phyloP scores from a whole-genome alignment of 2,797 vertebrate genomes.

The Halcyon chelicuti region DNA sequence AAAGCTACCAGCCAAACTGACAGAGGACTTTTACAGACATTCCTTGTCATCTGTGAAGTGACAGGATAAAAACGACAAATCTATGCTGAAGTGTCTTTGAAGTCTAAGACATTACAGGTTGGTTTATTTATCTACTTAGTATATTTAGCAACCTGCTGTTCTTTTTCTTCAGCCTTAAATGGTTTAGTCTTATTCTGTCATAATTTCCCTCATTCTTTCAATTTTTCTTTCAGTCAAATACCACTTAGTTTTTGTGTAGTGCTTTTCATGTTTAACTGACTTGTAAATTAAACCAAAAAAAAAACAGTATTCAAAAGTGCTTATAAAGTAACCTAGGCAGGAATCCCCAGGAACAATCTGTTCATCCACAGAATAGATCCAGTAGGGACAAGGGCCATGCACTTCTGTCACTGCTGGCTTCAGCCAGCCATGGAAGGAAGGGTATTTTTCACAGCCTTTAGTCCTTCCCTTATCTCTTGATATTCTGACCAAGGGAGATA shows the following conservation, averaged over 20 bases:
- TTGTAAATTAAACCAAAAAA: background rate
- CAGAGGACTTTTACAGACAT: slow-evolving; percentile 5
- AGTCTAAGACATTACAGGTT: slow-evolving; percentile 21
- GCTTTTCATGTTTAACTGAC: background rate
- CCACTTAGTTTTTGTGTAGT: background rate
- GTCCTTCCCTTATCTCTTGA: background rate
- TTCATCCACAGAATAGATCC: background rate
- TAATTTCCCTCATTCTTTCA: background rate
- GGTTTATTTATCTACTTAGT: background rate
- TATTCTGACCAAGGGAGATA: background rate
- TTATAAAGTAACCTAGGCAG: background rate
- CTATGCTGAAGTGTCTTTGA: background rate
- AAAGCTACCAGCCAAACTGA: slow-evolving; percentile 1
- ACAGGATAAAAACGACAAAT: slow-evolving; percentile 30
- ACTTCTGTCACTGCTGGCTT: background rate
- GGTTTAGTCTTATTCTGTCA: background rate
- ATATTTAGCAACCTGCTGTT: background rate
- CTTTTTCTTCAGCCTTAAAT: slow-evolving; percentile 33
- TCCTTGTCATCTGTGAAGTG: slow-evolving; percentile 17
- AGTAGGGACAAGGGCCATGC: background rate
- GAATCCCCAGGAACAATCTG: background rate
- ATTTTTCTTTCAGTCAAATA: background rate
- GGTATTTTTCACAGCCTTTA: background rate
- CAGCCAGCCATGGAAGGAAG: background rate
- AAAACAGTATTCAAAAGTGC: background rate